Evolutionary conservation across 2,888 invertebrate genomes (phyloP), one percentile per base, ranked within the genome.

Genomic region (Teleogryllus oceanicus): DNA sequence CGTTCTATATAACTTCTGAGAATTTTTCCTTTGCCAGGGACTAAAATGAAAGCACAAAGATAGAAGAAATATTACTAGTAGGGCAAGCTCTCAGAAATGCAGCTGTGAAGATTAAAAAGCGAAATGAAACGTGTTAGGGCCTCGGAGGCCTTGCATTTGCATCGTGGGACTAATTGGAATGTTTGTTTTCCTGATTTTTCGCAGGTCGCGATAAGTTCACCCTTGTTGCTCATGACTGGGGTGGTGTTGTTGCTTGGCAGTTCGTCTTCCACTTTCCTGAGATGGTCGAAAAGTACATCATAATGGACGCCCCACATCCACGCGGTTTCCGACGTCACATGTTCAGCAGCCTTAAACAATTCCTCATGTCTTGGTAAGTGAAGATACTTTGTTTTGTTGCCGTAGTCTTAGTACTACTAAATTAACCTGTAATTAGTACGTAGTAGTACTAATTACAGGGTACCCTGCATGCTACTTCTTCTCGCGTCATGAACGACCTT

Each of bases 201-300:
- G 11, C 84, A 90, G 90, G 89, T 80, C 87, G 88, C 37, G 87
- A 89, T 78, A 89, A 89, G 83, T 89, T 88, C 83, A 89, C 90
- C 76, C 84, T 93, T 13, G 88, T 92, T 2, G 89, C 89, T 0
- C 93, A 93, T 86, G 93, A 93, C 85, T 93, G 92, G 92, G 93
- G 93, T 81, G 92, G 91, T 78, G 82, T 89, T 13, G 85, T 93
- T 2, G 90, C 90, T 0, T 91, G 90, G 88, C 84, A 84, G 74
- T 88, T 91, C 84, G 88, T 91, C 0, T 86, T 88, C 76, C 83
- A 84, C 2, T 87, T 91, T 84, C 91, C 92, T 0, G 89, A 92
- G 2, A 85, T 89, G 82, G 85, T 93, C 74, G 89, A 89, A 16
- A 87, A 86, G 37, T 86, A 91, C 76, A 86, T 93, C 37, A 84